Conservation (phyloP, 1,140 invertebrate genomes). For the Eriosoma lanigerum region DNA sequence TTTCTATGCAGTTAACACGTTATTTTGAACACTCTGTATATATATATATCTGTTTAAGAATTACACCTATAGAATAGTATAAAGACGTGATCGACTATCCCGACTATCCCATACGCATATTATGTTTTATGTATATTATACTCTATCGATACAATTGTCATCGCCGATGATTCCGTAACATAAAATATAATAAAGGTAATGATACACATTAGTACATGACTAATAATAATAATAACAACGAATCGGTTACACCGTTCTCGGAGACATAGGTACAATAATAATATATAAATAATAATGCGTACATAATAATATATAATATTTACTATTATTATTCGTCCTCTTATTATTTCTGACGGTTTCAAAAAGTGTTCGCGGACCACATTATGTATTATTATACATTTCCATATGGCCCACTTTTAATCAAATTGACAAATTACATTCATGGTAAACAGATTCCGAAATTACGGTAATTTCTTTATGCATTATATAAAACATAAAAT, state of each 20-base stretch:
- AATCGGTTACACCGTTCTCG: neutral
- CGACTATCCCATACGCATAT: neutral
- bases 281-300: too few relatives aligned
- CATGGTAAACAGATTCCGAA: neutral
- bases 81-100: neutral
- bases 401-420: neutral
- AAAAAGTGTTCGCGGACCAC: neutral
- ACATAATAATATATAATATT: neutral
- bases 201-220: neutral
- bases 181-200: neutral
- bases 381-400: neutral
- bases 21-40: too few relatives aligned
- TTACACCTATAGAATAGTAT: neutral
- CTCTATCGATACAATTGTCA: neutral
- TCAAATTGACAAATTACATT: neutral
- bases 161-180: neutral
- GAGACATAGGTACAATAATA: neutral
- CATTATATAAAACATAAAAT: neutral
- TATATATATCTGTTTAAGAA: neutral
- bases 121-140: neutral
- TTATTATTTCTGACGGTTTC: conserved; percentile 13
- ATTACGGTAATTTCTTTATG: neutral
- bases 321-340: neutral
- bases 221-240: neutral
- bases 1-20: too few relatives aligned